Conservation (phyloP, 2,888 invertebrate genomes). For the Andrena marginata region DNA sequence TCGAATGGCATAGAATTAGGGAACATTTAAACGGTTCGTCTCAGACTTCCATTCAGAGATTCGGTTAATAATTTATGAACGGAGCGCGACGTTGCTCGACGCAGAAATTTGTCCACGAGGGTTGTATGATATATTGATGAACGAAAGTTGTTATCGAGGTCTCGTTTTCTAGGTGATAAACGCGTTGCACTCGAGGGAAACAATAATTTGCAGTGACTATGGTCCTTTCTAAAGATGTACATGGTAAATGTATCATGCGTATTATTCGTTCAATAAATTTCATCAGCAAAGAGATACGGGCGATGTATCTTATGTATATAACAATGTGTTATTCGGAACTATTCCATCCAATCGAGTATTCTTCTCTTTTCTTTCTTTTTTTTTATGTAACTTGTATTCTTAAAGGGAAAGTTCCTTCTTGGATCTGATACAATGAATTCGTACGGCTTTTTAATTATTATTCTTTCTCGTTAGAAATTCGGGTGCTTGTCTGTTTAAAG, state of each 20-base stretch:
- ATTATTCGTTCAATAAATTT: conserved; percentile 54
- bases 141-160: conserved; percentile 37
- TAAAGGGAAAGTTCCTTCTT: background rate
- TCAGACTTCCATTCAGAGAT: conserved; percentile 50
- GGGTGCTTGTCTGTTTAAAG: background rate
- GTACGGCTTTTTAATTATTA: conserved; percentile 2
- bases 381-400: conserved; percentile 16
- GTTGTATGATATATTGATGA: conserved; percentile 52
- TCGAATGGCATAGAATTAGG: conserved; percentile 57
- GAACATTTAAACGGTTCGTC: conserved; percentile 42
- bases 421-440: conserved; percentile 10
- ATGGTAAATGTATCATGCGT: conserved; percentile 58
- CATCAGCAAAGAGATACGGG: conserved; percentile 39
- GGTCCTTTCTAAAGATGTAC: conserved; percentile 47
- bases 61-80: conserved; percentile 39
- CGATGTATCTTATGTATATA: conserved; percentile 46
- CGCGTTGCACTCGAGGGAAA: conserved; percentile 24
- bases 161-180: conserved; percentile 34
- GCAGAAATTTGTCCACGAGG: conserved; percentile 55
- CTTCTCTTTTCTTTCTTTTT: background rate
- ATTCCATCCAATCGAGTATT: conserved; percentile 44
- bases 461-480: conserved; percentile 6
- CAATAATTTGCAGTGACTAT: conserved; percentile 41
- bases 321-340: conserved; percentile 45
- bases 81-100: conserved; percentile 49